Percentiles rank a stretch among this genome's conserved stretches.
Evolutionary conservation across 2,113 vertebrate species (phyloP).

Genomic region (Nanorana parkeri): DNA sequence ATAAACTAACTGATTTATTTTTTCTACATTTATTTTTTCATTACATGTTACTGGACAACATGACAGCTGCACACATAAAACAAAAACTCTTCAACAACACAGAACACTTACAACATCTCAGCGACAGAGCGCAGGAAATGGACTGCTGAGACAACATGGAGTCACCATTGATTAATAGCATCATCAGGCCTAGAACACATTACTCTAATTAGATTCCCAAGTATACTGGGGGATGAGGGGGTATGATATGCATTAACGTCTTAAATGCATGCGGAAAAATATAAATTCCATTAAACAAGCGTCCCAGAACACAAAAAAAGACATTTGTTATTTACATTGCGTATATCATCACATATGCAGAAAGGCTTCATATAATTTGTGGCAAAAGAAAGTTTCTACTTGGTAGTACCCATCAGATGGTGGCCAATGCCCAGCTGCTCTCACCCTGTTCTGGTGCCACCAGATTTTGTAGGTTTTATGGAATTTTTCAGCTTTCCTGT

Average conservation of each 20-base stretch:
- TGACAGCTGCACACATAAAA: slow-evolving; percentile 22
- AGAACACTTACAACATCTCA: slow-evolving; percentile 20
- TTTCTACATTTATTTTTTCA: neutral
- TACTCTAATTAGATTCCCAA: slow-evolving; percentile 40
- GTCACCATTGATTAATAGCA: slow-evolving; percentile 45
- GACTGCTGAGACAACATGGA: slow-evolving; percentile 41
- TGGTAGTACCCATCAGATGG: no score
- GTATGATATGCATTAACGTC: slow-evolving; percentile 32
- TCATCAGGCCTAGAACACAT: slow-evolving; percentile 21
- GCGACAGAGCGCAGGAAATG: slow-evolving; percentile 34
- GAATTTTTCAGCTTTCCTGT: no score
- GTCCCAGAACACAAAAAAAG: neutral
- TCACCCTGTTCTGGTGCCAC: no score
- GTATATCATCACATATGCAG: no score
- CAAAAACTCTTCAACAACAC: slow-evolving; percentile 12
- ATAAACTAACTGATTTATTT: no score
- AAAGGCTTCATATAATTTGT: no score
- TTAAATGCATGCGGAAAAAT: neutral
- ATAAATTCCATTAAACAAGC: neutral
- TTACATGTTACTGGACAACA: neutral
- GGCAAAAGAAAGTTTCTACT: no score
- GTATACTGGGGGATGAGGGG: neutral
- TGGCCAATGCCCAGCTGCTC: no score
- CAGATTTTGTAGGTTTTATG: no score
- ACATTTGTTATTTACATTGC: no score